These are phyloP conservation scores for Pelobates cultripes DNA, from an alignment of 2,797 vertebrate genomes.

Conservation along the genomic window DNA sequence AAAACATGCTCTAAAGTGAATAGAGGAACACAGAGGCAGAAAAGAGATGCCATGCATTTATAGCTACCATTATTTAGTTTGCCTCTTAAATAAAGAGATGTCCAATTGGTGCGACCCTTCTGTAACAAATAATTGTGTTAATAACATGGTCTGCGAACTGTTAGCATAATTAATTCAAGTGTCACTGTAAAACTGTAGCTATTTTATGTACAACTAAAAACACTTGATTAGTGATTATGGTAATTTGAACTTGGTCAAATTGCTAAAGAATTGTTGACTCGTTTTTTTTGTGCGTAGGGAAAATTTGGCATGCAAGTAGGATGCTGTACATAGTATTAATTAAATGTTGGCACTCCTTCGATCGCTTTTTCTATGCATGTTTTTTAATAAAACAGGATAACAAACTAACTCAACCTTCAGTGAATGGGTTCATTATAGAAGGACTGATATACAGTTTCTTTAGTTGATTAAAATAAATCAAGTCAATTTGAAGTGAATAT, in stretches of 20 bases:
- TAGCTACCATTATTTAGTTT: constrained; percentile 15
- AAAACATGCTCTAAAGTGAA: no score
- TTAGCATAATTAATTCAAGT: constrained; percentile 35
- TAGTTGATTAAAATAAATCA: no score
- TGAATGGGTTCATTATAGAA: not conserved
- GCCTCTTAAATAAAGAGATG: not conserved
- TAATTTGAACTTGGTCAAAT: constrained; percentile 36
- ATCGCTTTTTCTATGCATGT: not conserved
- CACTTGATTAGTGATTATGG: constrained; percentile 40
- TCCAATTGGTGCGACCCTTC: not conserved
- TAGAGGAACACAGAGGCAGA: no score
- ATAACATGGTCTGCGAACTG: constrained; percentile 32
- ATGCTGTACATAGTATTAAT: not conserved
- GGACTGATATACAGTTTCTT: not conserved
- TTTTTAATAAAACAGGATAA: not conserved
- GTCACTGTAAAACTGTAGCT: constrained; percentile 10
- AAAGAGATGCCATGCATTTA: no score
- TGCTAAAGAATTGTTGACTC: constrained; percentile 12
- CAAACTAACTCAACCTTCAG: not conserved
- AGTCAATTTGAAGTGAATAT: no score
- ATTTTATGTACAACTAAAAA: not conserved
- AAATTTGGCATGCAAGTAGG: not conserved
- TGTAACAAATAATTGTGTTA: constrained; percentile 29
- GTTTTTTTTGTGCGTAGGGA: constrained; percentile 2
- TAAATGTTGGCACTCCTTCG: constrained; percentile 4